These are phyloP conservation scores for Brachionichthys hirsutus DNA, from an alignment of 2,113 vertebrate species.

Conservation along the genomic window DNA sequence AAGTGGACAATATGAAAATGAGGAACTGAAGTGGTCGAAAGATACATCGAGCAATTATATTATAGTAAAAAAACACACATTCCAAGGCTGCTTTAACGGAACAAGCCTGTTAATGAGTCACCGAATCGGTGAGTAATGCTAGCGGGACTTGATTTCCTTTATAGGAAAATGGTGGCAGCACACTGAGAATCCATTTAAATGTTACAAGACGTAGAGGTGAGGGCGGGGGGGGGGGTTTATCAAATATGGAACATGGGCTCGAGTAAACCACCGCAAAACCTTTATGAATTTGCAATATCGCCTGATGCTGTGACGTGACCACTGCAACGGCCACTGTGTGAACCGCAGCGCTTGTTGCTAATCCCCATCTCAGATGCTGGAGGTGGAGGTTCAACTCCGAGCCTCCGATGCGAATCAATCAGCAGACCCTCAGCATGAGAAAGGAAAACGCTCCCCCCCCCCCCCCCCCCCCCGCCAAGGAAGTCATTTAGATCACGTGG, in stretches of 20 bases:
- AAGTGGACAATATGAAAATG: too few relatives aligned
- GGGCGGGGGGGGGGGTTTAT: background rate
- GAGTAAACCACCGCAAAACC: background rate
- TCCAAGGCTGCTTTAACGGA: background rate
- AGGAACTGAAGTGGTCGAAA: too few relatives aligned
- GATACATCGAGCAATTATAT: background rate
- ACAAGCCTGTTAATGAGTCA: slow-evolving; percentile 1
- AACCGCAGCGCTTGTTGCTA: slow-evolving; percentile 33
- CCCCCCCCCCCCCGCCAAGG: too few relatives aligned
- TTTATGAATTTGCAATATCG: background rate
- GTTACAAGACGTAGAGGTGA: background rate
- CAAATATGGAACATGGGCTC: background rate
- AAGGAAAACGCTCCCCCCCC: slow-evolving; percentile 8
- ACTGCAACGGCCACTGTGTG: slow-evolving; percentile 9
- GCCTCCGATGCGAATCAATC: background rate
- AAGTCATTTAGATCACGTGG: slow-evolving; percentile 13
- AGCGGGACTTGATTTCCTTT: background rate
- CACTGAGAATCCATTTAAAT: background rate
- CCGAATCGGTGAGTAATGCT: slow-evolving; percentile 10
- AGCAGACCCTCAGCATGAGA: slow-evolving; percentile 10
- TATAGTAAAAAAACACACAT: background rate
- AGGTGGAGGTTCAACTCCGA: slow-evolving; percentile 11
- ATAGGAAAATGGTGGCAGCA: slow-evolving; percentile 6
- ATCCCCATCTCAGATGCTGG: slow-evolving; percentile 25
- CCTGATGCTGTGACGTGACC: background rate